Evolutionary conservation across 2,888 invertebrate species (phyloP), one percentile per base, ranked within the genome.

Genomic region (Oithona nana): DNA sequence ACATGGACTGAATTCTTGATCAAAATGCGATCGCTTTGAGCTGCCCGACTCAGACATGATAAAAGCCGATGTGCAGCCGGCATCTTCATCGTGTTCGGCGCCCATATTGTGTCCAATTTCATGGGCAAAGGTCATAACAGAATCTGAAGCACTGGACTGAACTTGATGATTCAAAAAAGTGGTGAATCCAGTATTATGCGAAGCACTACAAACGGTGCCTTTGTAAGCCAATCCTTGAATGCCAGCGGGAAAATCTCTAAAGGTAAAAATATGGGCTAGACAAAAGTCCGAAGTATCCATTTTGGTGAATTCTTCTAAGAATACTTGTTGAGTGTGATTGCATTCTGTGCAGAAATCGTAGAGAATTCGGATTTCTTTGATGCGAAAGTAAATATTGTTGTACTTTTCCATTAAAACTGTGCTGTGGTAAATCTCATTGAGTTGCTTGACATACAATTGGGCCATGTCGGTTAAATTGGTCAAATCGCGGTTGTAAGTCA

Each of bases 241-340:
- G n/a, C 57, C 57, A 57, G 57, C 57, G 16, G 57, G 57, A 29
- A 57, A 57, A 24, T 57, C 57, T 57, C 57, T 16, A 24, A 20
- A 57, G n/a, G 57, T 57, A 29, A 57, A 57, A 13, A 57, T 20
- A n/a, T 30, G 29, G n/a, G 57, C 29, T 20, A 57, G n/a, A 29
- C 57, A 57, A 28, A 30, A 57, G 13, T 26, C 28, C 20, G 29
- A 31, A n/a, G 20, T 20, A 31, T 57, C 31, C 29, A 57, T 30
- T 29, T 57, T 57, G 31, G 57, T 20, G 31, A 57, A 57, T 24
- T 57, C 30, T 28, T 24, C 24, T n/a, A 57, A 24, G 24, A 29
- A 57, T 11, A 16, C 57, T 11, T 57, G 29, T 29, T 57, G 57
- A 20, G 57, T 57, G n/a, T 57, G 57, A 29, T 57, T 57, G 57